Evolutionary conservation across 2,797 vertebrate genomes (phyloP).

Genomic region (Epinephelus coioides): DNA sequence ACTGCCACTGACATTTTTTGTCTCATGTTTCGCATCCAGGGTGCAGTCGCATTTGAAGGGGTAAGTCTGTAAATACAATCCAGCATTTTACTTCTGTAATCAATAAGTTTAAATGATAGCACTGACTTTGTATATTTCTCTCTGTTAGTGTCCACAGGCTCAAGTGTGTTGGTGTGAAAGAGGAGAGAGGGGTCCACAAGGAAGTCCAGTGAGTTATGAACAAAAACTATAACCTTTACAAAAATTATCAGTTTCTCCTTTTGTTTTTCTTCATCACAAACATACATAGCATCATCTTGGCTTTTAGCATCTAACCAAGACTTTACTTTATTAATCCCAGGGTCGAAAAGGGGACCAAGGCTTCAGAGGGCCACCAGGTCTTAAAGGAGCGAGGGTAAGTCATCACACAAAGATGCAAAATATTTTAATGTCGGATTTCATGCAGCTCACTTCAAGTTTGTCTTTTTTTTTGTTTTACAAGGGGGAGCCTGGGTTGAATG

Average conservation of each 20-base stretch:
- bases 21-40: slow-evolving; percentile 69
- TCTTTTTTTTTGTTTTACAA: slow-evolving; percentile 59
- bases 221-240: background rate
- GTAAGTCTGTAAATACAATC: slow-evolving; percentile 68
- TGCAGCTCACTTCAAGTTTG: slow-evolving; percentile 1
- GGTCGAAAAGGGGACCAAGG: slow-evolving; percentile 85
- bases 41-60: slow-evolving; percentile 67
- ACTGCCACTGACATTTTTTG: background rate
- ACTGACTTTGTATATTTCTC: slow-evolving; percentile 2
- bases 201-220: slow-evolving; percentile 82
- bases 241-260: background rate
- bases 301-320: background rate
- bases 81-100: background rate
- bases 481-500: slow-evolving; percentile 86
- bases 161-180: slow-evolving; percentile 88
- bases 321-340: slow-evolving; percentile 55
- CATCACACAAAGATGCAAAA: background rate
- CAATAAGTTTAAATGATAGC: background rate
- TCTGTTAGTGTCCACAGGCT: slow-evolving; percentile 84
- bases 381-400: slow-evolving; percentile 79
- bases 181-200: slow-evolving; percentile 86
- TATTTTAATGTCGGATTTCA: slow-evolving; percentile 1
- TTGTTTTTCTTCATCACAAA: background rate
- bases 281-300: no score
- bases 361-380: slow-evolving; percentile 71